These are phyloP conservation scores for Cephalophus harveyi DNA, from an alignment of 2,113 vertebrate genomes.

Conservation along the genomic window DNA sequence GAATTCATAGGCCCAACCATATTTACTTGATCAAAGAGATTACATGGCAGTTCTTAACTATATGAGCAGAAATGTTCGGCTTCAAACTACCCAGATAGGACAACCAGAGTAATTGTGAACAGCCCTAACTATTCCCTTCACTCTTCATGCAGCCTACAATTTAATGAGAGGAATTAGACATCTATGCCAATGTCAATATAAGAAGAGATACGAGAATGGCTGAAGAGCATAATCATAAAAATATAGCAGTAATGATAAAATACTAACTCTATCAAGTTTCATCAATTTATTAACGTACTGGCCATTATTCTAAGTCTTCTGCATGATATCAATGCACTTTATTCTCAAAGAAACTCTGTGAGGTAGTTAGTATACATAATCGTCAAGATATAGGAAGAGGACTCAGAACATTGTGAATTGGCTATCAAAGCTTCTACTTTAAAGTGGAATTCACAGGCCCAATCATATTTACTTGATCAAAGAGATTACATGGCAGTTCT, in stretches of 20 bases:
- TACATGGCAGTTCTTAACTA: not conserved
- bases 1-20: not conserved
- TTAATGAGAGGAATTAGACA: not conserved
- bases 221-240: not conserved
- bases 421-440: not conserved
- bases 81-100: not conserved
- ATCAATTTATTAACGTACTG: not conserved
- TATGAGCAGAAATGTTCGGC: not conserved
- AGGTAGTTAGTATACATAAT: not conserved
- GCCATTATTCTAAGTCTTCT: not conserved
- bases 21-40: not conserved
- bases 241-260: not conserved
- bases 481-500: not conserved
- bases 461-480: not conserved
- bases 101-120: not conserved
- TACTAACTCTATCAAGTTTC: not conserved
- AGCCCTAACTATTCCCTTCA: not conserved
- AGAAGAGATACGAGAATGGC: not conserved
- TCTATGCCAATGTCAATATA: not conserved
- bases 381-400: not conserved
- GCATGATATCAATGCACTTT: not conserved
- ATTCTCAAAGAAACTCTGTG: not conserved
- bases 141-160: not conserved
- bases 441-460: not conserved
- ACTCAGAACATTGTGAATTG: not conserved